Conservation (phyloP, 2,113 vertebrate species). For the Sylvia atricapilla region DNA sequence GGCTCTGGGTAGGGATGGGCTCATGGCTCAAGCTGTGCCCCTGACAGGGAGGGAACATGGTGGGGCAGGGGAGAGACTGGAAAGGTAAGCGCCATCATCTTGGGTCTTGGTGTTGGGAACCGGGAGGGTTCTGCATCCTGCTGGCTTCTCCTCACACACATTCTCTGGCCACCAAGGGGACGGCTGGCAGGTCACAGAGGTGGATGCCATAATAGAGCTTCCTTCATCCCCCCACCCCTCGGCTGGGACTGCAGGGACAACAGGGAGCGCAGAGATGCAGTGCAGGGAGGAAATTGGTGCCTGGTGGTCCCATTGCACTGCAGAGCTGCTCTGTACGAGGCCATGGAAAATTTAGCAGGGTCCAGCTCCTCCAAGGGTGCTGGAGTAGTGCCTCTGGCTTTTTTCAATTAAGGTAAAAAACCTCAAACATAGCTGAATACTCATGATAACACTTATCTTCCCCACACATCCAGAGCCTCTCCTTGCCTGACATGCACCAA, state of each 20-base stretch:
- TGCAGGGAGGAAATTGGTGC: background rate
- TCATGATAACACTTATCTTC: slow-evolving; percentile 20
- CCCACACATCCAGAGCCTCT: background rate
- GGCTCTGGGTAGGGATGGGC: slow-evolving; percentile 41
- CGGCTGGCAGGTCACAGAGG: background rate
- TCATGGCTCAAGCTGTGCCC: slow-evolving; percentile 4
- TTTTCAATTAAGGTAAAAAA: background rate
- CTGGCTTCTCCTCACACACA: fast-evolving
- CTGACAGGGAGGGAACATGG: background rate
- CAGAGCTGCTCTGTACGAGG: background rate
- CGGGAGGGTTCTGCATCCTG: background rate
- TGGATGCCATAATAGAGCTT: background rate
- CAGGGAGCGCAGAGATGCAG: fast-evolving
- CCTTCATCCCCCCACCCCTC: background rate
- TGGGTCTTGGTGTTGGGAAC: background rate
- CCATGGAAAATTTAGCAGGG: background rate
- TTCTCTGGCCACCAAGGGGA: background rate
- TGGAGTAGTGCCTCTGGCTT: background rate
- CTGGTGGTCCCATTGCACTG: background rate
- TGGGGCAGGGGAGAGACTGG: background rate
- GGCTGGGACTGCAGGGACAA: background rate
- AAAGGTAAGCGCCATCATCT: fast-evolving
- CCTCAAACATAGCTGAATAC: background rate
- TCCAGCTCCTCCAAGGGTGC: background rate
- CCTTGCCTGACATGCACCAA: background rate